Evolutionary conservation across 2,888 invertebrate species (phyloP).

Genomic region (Pseudococcus jackbeardsleyi): DNA sequence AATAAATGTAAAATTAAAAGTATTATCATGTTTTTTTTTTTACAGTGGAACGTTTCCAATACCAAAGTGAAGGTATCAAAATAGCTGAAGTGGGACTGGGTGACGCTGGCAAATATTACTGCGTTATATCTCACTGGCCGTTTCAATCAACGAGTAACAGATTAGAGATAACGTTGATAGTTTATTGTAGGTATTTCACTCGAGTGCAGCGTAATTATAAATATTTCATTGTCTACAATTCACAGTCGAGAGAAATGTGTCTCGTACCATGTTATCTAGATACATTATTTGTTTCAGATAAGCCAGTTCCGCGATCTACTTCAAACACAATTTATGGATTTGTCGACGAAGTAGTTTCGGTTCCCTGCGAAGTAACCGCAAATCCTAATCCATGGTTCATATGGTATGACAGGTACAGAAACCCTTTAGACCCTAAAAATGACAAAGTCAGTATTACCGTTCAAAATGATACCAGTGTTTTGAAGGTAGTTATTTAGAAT

Average conservation of each 20-base stretch:
- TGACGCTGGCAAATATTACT: slow-evolving; percentile 59
- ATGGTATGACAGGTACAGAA: slow-evolving; percentile 46
- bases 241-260: neutral
- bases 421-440: slow-evolving; percentile 55
- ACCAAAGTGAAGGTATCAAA: neutral
- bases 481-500: slow-evolving; percentile 9
- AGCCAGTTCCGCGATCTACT: slow-evolving; percentile 9
- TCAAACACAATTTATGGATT: slow-evolving; percentile 43
- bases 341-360: neutral
- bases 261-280: neutral
- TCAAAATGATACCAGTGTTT: slow-evolving; percentile 48
- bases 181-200: slow-evolving; percentile 46
- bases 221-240: neutral
- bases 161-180: slow-evolving; percentile 49
- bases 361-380: slow-evolving; percentile 54
- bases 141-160: slow-evolving; percentile 58
- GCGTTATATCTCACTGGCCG: slow-evolving; percentile 56
- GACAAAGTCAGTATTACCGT: slow-evolving; percentile 48
- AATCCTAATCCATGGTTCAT: slow-evolving; percentile 58
- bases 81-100: slow-evolving; percentile 36
- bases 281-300: slow-evolving; percentile 43
- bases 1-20: neutral
- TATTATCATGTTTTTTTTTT: neutral
- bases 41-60: slow-evolving; percentile 36
- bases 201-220: neutral